Evolutionary conservation across 2,888 invertebrate genomes (phyloP), one percentile per base, ranked within the genome.

Genomic region (Xestia sexstrigata): DNA sequence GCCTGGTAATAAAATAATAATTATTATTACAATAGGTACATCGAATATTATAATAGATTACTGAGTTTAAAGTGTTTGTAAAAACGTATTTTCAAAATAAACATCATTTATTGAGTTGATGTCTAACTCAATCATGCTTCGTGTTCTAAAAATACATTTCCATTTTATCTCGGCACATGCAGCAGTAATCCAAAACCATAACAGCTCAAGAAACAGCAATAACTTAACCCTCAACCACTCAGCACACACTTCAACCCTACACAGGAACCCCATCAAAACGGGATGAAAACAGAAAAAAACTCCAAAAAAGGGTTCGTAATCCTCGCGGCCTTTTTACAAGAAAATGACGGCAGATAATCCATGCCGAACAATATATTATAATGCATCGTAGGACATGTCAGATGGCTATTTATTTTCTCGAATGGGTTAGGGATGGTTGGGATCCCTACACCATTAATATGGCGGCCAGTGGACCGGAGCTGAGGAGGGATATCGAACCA

Each of bases 301-400:
- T 6, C 75, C 70, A 2, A 58, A 80, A 84, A 82, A 84, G 82
- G 83, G 87, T 84, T 72, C 76, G 74, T 86, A 87, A 89, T 86
- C 88, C 90, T 63, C 72, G 79, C 71, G 82, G 83, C 82, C 88
- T 89, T 88, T 88, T 89, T 84, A 87, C 88, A 88, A 88, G 91
- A 92, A 93, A 93, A 92, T 92, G 93, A 93, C 91, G 92, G 88
- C 87, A 91, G 91, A 91, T 93, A 93, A 93, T 93, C 92, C 92
- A 84, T 78, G 79, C 84, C 89, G 90, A 91, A 92, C 93, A 91
- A 94, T 95, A 95, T 94, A 95, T 96, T 94, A 95, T 92, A 94
- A 96, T 96, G 95, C 95, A 94, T 93, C 94, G 93, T 81, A 90
- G 93, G 93, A 95, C 93, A 93, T 90, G 95, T 95, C 95, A 92